Conservation (phyloP, 2,888 invertebrate genomes). For the Hirudinaria manillensis region DNA sequence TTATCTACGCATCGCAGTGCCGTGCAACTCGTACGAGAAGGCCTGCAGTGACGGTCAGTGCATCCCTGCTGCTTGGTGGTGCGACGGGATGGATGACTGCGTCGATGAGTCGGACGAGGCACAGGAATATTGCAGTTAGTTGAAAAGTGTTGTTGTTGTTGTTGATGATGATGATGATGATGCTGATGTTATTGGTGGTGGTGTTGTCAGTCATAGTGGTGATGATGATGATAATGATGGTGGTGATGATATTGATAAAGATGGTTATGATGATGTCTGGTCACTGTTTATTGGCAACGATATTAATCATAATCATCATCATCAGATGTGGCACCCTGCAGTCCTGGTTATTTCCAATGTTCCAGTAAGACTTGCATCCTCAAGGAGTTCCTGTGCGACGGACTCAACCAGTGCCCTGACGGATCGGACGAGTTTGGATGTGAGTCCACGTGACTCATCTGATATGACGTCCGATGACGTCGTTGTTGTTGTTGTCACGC, state of each 20-base stretch:
- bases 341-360: slow-evolving; percentile 25
- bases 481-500: neutral
- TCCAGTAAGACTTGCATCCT: slow-evolving; percentile 33
- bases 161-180: slow-evolving; percentile 37
- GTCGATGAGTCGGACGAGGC: slow-evolving; percentile 66
- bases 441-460: slow-evolving; percentile 20
- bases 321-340: slow-evolving; percentile 8
- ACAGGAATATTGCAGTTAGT: slow-evolving; percentile 11
- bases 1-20: neutral
- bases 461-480: neutral
- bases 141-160: neutral
- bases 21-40: slow-evolving; percentile 8
- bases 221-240: slow-evolving; percentile 43
- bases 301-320: neutral
- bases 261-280: no score
- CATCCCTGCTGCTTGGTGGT: slow-evolving; percentile 83
- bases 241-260: neutral
- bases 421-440: slow-evolving; percentile 35
- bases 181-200: no score
- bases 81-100: slow-evolving; percentile 64
- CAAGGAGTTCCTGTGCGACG: slow-evolving; percentile 36
- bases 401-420: slow-evolving; percentile 36
- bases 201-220: no score
- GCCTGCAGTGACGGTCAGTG: slow-evolving; percentile 56
- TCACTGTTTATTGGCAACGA: neutral